Evolutionary conservation across 1,140 invertebrate species (phyloP), one percentile per base, ranked within the genome.

Genomic region (Hyphantria cunea): DNA sequence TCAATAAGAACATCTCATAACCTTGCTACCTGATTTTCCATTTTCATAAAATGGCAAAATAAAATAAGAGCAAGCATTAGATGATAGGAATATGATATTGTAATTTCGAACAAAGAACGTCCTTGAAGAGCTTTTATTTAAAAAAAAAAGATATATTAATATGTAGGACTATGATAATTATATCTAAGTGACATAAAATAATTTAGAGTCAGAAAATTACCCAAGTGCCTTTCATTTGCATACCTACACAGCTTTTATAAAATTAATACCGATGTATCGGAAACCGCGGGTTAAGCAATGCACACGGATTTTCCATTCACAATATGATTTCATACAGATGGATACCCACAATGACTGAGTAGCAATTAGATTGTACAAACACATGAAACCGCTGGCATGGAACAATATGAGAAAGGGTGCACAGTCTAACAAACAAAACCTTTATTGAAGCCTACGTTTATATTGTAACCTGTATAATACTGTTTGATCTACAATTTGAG

Each of bases 331-430:
- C 76, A 66, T 77, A 70, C 80, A 75, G 74, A 76, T 81, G 84
- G 83, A 84, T 83, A 73, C 75, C 67, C 68, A 55, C 66, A 61
- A 64, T 77, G 75, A 75, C 81, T 85, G 84, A 84, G 77, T 84
- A 85, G 81, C 84, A 87, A 87, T 87, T 85, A 87, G 79, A 87
- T 87, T 81, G 78, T 75, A 78, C 82, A 85, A 85, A 87, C 82
- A 84, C 68, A 68, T 72, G 72, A 69, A 75, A 67, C 78, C 82
- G 76, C 78, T 82, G 81, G 72, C 64, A 61, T 69, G 80, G 76
- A 80, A 87, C 82, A 87, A 87, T 84, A 82, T 82, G 81, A 82
- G 78, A 75, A 74, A 69, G 73, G 79, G 79, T 69, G 70, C 58
- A 64, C 62, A 52, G 56, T 62, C 71, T 25, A 66, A 66, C 76